Percentiles rank a stretch among this genome's conserved stretches.
phyloP scores from a whole-genome alignment of 1,140 invertebrate genomes.

The Magallana ariakensis region DNA sequence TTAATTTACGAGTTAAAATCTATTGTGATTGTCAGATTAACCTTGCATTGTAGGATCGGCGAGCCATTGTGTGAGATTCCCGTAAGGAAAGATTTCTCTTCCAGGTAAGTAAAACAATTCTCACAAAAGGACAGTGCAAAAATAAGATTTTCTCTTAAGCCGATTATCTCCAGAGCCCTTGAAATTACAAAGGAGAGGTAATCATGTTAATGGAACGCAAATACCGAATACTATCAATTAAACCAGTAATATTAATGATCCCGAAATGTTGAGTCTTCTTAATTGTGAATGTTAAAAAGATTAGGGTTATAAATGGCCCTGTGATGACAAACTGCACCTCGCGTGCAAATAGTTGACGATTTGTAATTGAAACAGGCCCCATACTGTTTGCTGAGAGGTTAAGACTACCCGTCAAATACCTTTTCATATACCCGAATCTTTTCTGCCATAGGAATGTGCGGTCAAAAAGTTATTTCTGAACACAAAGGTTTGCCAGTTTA shows the following conservation, averaged over 20 bases:
- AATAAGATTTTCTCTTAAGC: constrained; percentile 27
- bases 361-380: not conserved
- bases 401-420: not conserved
- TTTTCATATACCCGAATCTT: not conserved
- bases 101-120: constrained; percentile 18
- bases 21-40: constrained; percentile 26
- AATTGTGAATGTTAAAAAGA: not conserved
- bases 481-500: not conserved
- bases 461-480: constrained; percentile 8
- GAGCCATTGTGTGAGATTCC: not conserved
- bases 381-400: not conserved
- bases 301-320: not conserved
- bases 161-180: not conserved
- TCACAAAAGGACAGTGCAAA: not conserved
- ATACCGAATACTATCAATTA: too few relatives aligned
- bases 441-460: not conserved
- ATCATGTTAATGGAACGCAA: not conserved
- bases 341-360: not conserved
- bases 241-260: not conserved
- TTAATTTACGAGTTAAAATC: constrained; percentile 34
- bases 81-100: not conserved
- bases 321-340: not conserved
- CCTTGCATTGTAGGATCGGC: not conserved
- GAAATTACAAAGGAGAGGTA: constrained; percentile 10
- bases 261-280: too few relatives aligned